Conservation (phyloP, 1,140 invertebrate species). For the Chelonus insularis region DNA sequence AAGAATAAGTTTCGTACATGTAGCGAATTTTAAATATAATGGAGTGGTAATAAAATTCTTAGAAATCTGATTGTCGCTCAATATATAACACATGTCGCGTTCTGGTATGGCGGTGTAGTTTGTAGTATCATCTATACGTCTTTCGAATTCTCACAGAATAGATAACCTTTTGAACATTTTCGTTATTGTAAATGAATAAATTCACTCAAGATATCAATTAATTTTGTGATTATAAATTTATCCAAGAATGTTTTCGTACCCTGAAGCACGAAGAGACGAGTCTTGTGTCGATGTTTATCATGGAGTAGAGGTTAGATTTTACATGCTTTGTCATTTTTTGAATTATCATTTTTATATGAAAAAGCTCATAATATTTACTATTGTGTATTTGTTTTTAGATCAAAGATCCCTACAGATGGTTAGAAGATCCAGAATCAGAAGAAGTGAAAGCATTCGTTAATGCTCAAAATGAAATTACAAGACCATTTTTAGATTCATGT, state of each 20-base stretch:
- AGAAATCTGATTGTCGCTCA: no score
- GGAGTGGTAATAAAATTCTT: no score
- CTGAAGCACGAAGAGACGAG: conserved; percentile 76
- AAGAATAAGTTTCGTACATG: no score
- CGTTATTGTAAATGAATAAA: no score
- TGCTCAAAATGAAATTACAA: conserved; percentile 86
- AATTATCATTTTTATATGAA: conserved; percentile 29
- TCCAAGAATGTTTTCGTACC: conserved; percentile 66
- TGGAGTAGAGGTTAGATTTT: conserved; percentile 72
- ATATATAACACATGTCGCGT: no score
- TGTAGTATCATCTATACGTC: no score
- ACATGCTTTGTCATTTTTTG: conserved; percentile 9
- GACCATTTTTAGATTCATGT: conserved; percentile 82
- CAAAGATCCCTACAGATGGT: conserved; percentile 91
- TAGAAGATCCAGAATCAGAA: conserved; percentile 92
- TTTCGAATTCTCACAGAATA: no score
- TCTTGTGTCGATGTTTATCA: conserved; percentile 79
- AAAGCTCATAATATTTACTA: conserved; percentile 10
- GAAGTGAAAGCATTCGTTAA: conserved; percentile 93
- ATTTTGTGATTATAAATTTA: no score
- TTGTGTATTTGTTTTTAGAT: conserved; percentile 65
- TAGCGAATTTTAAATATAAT: no score
- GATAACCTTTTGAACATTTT: no score
- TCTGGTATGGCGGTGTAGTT: no score
- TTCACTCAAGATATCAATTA: no score